These are phyloP conservation scores for Drepana falcataria DNA, from an alignment of 2,888 invertebrate species.

Conservation along the genomic window DNA sequence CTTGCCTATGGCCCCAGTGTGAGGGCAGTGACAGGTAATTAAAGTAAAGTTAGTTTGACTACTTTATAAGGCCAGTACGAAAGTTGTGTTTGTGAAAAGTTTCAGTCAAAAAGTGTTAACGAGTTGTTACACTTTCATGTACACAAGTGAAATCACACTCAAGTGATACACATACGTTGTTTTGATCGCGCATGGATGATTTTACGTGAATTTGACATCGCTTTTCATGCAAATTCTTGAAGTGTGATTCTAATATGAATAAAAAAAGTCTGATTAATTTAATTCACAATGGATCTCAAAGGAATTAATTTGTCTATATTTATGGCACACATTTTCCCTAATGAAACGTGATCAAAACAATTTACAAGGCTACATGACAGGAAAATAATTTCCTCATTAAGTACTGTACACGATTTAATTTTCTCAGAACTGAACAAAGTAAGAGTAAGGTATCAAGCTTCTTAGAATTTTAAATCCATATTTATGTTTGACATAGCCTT, in stretches of 20 bases:
- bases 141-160: constrained; percentile 11
- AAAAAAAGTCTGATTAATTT: no score
- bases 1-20: constrained; percentile 47
- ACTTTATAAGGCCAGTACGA: constrained; percentile 47
- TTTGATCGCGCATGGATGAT: constrained; percentile 9
- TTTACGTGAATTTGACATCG: background rate
- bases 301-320: background rate
- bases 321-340: background rate
- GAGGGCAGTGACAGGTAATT: constrained; percentile 48
- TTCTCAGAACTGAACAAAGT: constrained; percentile 21
- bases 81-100: constrained; percentile 69
- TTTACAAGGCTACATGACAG: background rate
- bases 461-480: constrained; percentile 35
- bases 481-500: constrained; percentile 34
- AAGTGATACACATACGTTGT: constrained; percentile 15
- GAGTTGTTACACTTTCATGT: constrained; percentile 33
- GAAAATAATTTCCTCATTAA: constrained; percentile 1
- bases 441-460: constrained; percentile 14
- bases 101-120: constrained; percentile 57
- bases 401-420: constrained; percentile 21
- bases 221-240: no score
- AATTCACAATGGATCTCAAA: background rate
- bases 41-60: constrained; percentile 51
- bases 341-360: background rate
- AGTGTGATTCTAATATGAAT: background rate